Conservation (phyloP, 2,888 invertebrate species). For the Heliconius sara region DNA sequence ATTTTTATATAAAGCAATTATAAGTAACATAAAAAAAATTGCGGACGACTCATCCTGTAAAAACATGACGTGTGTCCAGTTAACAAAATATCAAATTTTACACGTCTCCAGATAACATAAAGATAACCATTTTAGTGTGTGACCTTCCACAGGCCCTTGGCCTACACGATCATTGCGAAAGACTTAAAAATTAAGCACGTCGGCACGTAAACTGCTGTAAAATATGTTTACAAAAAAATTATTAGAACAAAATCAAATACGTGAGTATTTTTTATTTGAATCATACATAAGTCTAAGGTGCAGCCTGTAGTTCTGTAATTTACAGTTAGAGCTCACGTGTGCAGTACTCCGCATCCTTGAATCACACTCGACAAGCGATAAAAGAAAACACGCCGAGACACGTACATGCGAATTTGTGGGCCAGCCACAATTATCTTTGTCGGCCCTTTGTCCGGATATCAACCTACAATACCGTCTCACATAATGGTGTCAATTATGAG, state of each 20-base stretch:
- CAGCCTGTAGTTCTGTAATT: slow-evolving; percentile 59
- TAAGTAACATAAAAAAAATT: neutral
- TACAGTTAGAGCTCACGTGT: slow-evolving; percentile 60
- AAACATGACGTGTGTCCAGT: slow-evolving; percentile 60
- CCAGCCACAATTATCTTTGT: slow-evolving; percentile 67
- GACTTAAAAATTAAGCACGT: slow-evolving; percentile 67
- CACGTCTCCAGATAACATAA: slow-evolving; percentile 75
- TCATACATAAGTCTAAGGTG: slow-evolving; percentile 48
- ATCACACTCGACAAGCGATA: slow-evolving; percentile 57
- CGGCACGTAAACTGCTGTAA: slow-evolving; percentile 50
- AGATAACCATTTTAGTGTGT: slow-evolving; percentile 79
- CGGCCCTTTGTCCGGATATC: slow-evolving; percentile 61
- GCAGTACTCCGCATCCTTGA: slow-evolving; percentile 60
- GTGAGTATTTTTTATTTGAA: slow-evolving; percentile 52
- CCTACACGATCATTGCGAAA: slow-evolving; percentile 74
- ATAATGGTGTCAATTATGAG: slow-evolving; percentile 41
- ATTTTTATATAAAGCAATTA: neutral
- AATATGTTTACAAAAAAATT: slow-evolving; percentile 7
- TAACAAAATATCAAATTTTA: slow-evolving; percentile 65
- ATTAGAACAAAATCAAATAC: slow-evolving; percentile 49
- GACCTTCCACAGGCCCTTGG: slow-evolving; percentile 79
- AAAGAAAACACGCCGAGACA: slow-evolving; percentile 64
- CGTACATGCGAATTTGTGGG: slow-evolving; percentile 61
- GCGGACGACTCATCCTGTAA: slow-evolving; percentile 40
- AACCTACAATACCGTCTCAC: slow-evolving; percentile 34